Conservation (phyloP, 1,140 invertebrate species). For the Asobara japonica region DNA sequence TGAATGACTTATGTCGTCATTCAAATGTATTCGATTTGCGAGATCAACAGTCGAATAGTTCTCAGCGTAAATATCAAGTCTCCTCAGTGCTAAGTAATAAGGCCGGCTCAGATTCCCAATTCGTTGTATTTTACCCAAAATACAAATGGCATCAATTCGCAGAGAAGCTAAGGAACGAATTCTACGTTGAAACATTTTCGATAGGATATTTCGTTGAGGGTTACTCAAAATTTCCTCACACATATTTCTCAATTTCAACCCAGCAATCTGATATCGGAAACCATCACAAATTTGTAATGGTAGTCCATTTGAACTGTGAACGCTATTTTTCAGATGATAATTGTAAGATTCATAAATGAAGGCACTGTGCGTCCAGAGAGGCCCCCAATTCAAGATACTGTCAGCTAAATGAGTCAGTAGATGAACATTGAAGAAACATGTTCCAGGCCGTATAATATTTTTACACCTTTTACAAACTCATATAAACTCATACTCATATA, state of each 20-base stretch:
- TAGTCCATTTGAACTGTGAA: neutral
- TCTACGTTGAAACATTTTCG: no score
- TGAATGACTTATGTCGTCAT: constrained; percentile 9
- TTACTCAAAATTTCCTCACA: neutral
- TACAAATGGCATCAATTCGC: no score
- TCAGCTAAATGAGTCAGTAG: neutral
- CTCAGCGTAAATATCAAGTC: neutral
- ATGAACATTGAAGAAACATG: neutral
- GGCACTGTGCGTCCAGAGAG: neutral
- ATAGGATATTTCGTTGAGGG: neutral
- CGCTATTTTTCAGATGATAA: neutral
- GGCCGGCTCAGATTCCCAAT: no score
- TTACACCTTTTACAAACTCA: constrained; percentile 39
- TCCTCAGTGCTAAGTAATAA: no score
- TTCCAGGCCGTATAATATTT: constrained; percentile 34
- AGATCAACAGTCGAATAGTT: neutral
- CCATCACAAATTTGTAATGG: neutral
- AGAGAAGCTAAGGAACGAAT: no score
- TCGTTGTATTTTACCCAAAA: no score
- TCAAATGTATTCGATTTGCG: neutral
- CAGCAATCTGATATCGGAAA: neutral
- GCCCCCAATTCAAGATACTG: neutral
- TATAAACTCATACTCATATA: constrained; percentile 32
- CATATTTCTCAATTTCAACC: neutral
- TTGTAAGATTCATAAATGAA: neutral